Evolutionary conservation across 2,888 invertebrate species (phyloP).

Genomic region (Baccha elongata): DNA sequence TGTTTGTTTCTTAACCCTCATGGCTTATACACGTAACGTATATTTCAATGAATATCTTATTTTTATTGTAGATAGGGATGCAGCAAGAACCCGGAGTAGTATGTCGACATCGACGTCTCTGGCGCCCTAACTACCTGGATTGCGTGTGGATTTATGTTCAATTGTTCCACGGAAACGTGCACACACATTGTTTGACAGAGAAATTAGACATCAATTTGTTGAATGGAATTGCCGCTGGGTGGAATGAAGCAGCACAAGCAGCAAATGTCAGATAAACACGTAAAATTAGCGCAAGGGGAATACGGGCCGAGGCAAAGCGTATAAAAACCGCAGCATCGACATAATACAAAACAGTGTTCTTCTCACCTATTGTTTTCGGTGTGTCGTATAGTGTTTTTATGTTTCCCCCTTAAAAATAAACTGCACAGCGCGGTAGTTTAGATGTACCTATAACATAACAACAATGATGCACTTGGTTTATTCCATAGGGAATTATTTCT

Average conservation of each 20-base stretch:
- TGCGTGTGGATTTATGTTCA: slow-evolving; percentile 69
- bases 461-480: slow-evolving; percentile 42
- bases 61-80: slow-evolving; percentile 34
- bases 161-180: slow-evolving; percentile 66
- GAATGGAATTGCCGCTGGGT: slow-evolving; percentile 53
- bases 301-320: not conserved
- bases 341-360: slow-evolving; percentile 67
- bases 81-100: slow-evolving; percentile 26
- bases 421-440: slow-evolving; percentile 21
- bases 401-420: slow-evolving; percentile 19
- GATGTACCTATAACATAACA: slow-evolving; percentile 3
- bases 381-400: slow-evolving; percentile 21
- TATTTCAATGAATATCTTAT: slow-evolving; percentile 71
- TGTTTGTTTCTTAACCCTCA: slow-evolving; percentile 58
- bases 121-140: slow-evolving; percentile 55
- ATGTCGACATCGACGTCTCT: not conserved
- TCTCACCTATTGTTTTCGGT: slow-evolving; percentile 69
- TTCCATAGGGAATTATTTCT: slow-evolving; percentile 51
- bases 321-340: slow-evolving; percentile 69
- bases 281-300: slow-evolving; percentile 63
- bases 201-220: slow-evolving; percentile 74
- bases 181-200: slow-evolving; percentile 74
- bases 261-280: slow-evolving; percentile 70
- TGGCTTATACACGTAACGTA: not conserved
- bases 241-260: slow-evolving; percentile 30